Conservation (phyloP, 2,888 invertebrate species). For the Anodontia alba region DNA sequence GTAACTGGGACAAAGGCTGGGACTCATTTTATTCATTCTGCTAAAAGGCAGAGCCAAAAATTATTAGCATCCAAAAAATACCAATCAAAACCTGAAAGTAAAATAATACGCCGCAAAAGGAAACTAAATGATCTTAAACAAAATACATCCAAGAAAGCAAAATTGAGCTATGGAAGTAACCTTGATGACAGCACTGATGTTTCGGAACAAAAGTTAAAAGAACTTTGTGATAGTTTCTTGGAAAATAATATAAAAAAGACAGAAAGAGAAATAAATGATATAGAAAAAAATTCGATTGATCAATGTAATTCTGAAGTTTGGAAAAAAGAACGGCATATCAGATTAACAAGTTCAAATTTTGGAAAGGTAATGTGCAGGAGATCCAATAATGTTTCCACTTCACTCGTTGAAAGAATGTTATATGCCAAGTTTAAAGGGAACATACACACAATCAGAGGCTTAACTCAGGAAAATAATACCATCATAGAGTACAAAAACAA, state of each 20-base stretch:
- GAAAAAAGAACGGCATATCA: too few species aligned
- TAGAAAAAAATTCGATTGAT: slow-evolving; percentile 18
- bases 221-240: too few species aligned
- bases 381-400: too few species aligned
- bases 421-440: slow-evolving; percentile 22
- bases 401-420: slow-evolving; percentile 15
- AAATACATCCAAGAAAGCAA: slow-evolving; percentile 22
- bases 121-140: slow-evolving; percentile 4
- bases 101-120: slow-evolving; percentile 16
- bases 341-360: too few species aligned
- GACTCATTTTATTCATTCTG: background rate
- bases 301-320: slow-evolving; percentile 20
- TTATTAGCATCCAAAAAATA: background rate
- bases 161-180: slow-evolving; percentile 5
- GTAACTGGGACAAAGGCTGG: too few species aligned
- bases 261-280: slow-evolving; percentile 1
- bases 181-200: slow-evolving; percentile 12
- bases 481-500: slow-evolving; percentile 16
- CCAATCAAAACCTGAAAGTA: background rate
- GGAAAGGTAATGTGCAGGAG: too few species aligned
- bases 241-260: background rate
- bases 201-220: background rate
- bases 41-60: background rate
- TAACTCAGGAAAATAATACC: slow-evolving; percentile 10
- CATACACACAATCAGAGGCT: slow-evolving; percentile 16